phyloP scores from a whole-genome alignment of 2,888 invertebrate species.

The Suillia variegata region DNA sequence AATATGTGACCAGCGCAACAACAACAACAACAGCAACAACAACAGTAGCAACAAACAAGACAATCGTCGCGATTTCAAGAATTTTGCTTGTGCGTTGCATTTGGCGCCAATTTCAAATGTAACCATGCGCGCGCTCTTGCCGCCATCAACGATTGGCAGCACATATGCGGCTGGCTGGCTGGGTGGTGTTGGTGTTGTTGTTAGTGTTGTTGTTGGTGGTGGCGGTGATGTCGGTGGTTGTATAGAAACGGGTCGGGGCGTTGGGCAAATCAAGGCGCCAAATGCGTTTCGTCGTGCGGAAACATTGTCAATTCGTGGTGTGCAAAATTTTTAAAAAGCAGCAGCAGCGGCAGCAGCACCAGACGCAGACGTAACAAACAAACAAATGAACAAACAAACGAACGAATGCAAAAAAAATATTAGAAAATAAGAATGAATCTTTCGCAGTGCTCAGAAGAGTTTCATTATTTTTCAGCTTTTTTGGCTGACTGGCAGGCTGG shows the following conservation, averaged over 20 bases:
- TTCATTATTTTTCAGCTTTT: not conserved
- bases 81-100: conserved; percentile 37
- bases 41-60: conserved; percentile 6
- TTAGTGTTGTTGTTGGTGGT: no score
- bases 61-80: conserved; percentile 38
- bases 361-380: no score
- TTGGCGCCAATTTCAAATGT: conserved; percentile 43
- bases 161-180: conserved; percentile 29
- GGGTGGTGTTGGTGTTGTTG: no score
- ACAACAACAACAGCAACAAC: not conserved
- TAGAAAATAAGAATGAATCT: conserved; percentile 23
- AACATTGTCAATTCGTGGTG: not conserved
- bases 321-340: no score
- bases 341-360: no score
- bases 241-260: no score
- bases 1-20: conserved; percentile 11
- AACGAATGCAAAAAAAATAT: no score
- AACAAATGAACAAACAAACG: no score
- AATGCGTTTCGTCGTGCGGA: conserved; percentile 12
- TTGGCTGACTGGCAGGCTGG: not conserved
- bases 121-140: conserved; percentile 23
- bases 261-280: no score
- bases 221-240: no score
- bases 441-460: not conserved
- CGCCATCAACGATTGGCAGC: conserved; percentile 39